These are phyloP conservation scores for Gadopsis bispinosus DNA, from an alignment of 2,797 vertebrate genomes.

Conservation along the genomic window DNA sequence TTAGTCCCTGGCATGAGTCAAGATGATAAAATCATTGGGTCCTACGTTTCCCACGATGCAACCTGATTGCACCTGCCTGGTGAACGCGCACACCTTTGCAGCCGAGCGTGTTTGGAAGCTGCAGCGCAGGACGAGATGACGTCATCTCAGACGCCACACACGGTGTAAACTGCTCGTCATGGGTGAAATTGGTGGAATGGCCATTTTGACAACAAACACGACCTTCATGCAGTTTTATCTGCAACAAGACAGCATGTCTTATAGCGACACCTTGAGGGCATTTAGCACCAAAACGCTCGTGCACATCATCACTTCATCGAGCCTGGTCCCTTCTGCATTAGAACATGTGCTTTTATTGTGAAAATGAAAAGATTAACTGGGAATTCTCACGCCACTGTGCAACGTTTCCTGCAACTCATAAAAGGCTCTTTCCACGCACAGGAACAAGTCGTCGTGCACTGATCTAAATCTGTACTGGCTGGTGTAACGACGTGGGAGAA, in stretches of 20 bases:
- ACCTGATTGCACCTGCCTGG: background rate
- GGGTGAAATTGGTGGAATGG: background rate
- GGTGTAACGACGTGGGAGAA: conserved; percentile 10
- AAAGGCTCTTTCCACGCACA: background rate
- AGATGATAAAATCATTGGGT: background rate
- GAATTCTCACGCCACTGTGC: background rate
- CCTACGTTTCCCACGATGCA: background rate
- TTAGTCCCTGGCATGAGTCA: background rate
- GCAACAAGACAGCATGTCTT: background rate
- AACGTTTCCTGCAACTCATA: background rate
- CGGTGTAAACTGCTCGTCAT: background rate
- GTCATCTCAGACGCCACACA: background rate
- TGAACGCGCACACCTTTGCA: background rate
- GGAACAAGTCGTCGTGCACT: background rate
- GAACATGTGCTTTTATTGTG: background rate
- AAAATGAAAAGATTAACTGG: background rate
- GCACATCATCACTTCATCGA: background rate
- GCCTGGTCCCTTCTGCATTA: background rate
- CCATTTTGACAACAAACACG: background rate
- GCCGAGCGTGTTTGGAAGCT: background rate
- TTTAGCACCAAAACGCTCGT: background rate
- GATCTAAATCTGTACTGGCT: background rate
- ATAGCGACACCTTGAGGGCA: background rate
- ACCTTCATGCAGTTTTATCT: background rate
- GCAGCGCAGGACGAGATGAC: background rate